Percentiles rank a stretch among this genome's conserved stretches.
Conservation (phyloP, 2,113 vertebrate species). For the Notothenia rossii region DNA sequence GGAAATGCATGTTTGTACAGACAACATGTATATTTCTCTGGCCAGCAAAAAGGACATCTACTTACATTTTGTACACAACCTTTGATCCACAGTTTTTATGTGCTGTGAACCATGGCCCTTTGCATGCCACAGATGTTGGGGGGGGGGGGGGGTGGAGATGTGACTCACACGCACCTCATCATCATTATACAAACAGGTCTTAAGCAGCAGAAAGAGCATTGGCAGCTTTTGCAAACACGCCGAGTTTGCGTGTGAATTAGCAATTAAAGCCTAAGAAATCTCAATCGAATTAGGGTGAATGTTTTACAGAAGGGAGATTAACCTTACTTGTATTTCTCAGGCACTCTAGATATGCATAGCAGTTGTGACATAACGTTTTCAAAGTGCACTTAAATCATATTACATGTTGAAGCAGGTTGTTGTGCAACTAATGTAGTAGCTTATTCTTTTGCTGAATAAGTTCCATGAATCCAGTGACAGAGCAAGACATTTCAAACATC, state of each 20-base stretch:
- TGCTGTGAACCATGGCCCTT: conserved; percentile 10
- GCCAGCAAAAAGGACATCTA: background rate
- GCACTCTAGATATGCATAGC: conserved; percentile 17
- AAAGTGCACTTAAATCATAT: conserved; percentile 38
- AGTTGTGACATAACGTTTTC: conserved; percentile 12
- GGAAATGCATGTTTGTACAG: background rate
- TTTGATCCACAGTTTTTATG: conserved; percentile 23
- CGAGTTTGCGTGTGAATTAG: conserved; percentile 10
- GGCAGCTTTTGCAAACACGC: conserved; percentile 13
- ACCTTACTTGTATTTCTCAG: conserved; percentile 9
- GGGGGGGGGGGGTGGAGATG: background rate
- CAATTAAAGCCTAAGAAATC: conserved; percentile 8
- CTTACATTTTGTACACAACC: background rate
- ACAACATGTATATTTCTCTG: background rate
- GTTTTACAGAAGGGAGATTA: conserved; percentile 28
- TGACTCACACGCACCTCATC: conserved; percentile 19
- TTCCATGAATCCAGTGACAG: background rate
- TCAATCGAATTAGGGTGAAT: conserved; percentile 1
- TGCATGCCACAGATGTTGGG: background rate
- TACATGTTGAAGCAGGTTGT: conserved; percentile 19
- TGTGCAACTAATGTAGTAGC: conserved; percentile 10
- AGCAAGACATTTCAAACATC: too few relatives aligned
- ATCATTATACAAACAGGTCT: conserved; percentile 35
- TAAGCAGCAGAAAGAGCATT: conserved; percentile 13
- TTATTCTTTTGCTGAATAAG: conserved; percentile 7